Conservation (phyloP, 1,140 invertebrate species). For the Tetramorium alpestre region DNA sequence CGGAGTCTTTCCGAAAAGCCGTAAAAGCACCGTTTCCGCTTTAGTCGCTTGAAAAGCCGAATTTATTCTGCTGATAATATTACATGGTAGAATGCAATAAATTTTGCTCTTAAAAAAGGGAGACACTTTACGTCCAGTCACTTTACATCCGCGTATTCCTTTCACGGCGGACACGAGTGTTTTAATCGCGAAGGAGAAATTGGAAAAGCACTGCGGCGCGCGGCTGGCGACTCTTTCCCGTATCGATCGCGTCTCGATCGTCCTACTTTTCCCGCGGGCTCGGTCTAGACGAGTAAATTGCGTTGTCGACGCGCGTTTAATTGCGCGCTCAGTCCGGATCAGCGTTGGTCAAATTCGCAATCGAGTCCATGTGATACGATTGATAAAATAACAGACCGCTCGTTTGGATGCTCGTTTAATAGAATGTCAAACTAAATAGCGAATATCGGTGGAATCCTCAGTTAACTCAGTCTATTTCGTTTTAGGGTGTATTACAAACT, state of each 20-base stretch:
- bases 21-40: conserved; percentile 1
- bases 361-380: conserved; percentile 20
- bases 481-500: not conserved
- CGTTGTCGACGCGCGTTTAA: conserved; percentile 57
- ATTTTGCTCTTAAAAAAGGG: not conserved
- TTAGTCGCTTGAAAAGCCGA: not conserved
- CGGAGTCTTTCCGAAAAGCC: not conserved
- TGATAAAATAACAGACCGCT: conserved; percentile 32
- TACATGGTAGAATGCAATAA: not conserved
- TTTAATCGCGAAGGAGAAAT: conserved; percentile 37
- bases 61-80: conserved; percentile 18
- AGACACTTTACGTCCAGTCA: not conserved
- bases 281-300: conserved; percentile 52
- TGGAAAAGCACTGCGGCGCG: conserved; percentile 15
- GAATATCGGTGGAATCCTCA: not conserved
- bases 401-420: not conserved
- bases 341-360: conserved; percentile 35
- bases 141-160: not conserved
- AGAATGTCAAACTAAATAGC: conserved; percentile 14
- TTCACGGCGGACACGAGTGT: not conserved
- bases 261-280: conserved; percentile 41
- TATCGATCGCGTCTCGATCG: conserved; percentile 49
- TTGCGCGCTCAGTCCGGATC: conserved; percentile 31
- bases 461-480: not conserved
- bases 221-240: conserved; percentile 7